A percentile compares a stretch with the other conserved stretches of the same genome.
These are phyloP conservation scores for Zapus hudsonius DNA, from an alignment of 2,113 vertebrate species.

Conservation along the genomic window DNA sequence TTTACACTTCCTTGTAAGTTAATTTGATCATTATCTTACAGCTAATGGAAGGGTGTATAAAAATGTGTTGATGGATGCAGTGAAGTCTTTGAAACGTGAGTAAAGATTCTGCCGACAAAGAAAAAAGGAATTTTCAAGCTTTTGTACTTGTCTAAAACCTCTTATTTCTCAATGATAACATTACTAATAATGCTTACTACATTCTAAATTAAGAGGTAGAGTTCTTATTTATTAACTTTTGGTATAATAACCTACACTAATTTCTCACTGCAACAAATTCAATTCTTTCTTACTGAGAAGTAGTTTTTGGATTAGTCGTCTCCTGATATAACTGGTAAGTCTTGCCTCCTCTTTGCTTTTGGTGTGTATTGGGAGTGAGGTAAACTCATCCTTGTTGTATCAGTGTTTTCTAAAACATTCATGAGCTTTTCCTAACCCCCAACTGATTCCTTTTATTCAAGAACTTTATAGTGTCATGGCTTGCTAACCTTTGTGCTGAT, in stretches of 20 bases:
- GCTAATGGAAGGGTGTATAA: conserved; percentile 60
- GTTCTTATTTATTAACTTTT: neutral
- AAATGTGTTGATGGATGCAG: conserved; percentile 49
- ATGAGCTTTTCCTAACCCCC: neutral
- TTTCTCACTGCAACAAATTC: conserved; percentile 16
- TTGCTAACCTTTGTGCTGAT: conserved; percentile 17
- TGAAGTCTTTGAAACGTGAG: conserved; percentile 60
- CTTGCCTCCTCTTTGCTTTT: neutral
- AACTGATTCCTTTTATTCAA: conserved; percentile 6
- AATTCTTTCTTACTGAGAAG: neutral
- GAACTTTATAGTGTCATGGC: neutral
- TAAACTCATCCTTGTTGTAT: neutral
- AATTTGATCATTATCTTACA: conserved; percentile 59
- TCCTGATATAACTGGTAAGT: neutral
- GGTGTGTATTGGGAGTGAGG: no score
- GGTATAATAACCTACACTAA: neutral
- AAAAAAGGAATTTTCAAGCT: neutral
- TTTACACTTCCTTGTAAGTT: conserved; percentile 39
- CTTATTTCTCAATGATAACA: neutral
- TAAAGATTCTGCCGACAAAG: neutral
- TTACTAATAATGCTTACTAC: neutral
- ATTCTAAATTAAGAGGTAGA: neutral
- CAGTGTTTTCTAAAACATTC: neutral
- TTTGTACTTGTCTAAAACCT: conserved; percentile 14
- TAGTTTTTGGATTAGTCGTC: neutral